A percentile compares a stretch with the other conserved stretches of the same genome.
Conservation (phyloP, 2,113 vertebrate species). For the Dendropsophus ebraccatus region DNA sequence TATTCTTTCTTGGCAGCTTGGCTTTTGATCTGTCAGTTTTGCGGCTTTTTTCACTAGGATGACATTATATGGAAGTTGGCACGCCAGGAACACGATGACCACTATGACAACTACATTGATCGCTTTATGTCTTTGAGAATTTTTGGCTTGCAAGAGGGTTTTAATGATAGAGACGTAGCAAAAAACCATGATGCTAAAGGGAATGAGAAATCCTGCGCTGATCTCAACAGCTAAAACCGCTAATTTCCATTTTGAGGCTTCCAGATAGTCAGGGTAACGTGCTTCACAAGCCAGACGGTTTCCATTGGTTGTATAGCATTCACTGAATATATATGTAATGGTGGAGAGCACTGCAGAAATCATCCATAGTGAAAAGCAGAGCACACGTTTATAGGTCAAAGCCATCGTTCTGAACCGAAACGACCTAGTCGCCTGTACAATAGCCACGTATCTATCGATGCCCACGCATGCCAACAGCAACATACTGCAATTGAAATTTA, state of each 20-base stretch:
- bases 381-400: slow-evolving; percentile 68
- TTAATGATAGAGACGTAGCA: slow-evolving; percentile 82
- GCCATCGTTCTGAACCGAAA: slow-evolving; percentile 77
- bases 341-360: slow-evolving; percentile 77
- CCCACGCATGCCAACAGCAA: slow-evolving; percentile 88
- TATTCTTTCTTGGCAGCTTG: slow-evolving; percentile 61
- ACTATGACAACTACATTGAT: slow-evolving; percentile 85
- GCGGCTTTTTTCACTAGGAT: slow-evolving; percentile 71
- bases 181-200: slow-evolving; percentile 81
- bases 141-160: slow-evolving; percentile 80
- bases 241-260: slow-evolving; percentile 69
- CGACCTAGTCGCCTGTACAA: slow-evolving; percentile 86
- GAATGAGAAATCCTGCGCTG: slow-evolving; percentile 83
- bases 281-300: slow-evolving; percentile 75
- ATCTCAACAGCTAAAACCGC: slow-evolving; percentile 77
- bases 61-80: slow-evolving; percentile 86
- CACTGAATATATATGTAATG: slow-evolving; percentile 76
- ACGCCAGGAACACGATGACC: slow-evolving; percentile 82
- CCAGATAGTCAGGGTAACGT: slow-evolving; percentile 42
- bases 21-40: slow-evolving; percentile 58
- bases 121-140: slow-evolving; percentile 86
- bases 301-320: slow-evolving; percentile 59
- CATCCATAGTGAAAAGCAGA: slow-evolving; percentile 79
- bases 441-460: slow-evolving; percentile 87
- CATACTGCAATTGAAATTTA: slow-evolving; percentile 92